These are phyloP conservation scores for Silvanus unidentatus DNA, from an alignment of 2,888 invertebrate genomes.

Conservation along the genomic window DNA sequence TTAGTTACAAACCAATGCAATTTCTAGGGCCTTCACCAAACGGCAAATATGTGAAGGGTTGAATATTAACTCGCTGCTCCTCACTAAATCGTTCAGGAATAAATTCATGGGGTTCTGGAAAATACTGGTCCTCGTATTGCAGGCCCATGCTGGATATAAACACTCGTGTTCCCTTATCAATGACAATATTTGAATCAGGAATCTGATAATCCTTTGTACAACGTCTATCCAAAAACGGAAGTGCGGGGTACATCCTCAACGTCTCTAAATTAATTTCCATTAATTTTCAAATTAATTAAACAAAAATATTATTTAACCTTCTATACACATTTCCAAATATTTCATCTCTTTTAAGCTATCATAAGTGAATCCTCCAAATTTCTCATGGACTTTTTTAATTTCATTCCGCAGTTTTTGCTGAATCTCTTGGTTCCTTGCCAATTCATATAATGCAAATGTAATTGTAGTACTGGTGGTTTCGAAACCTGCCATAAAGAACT, in stretches of 20 bases:
- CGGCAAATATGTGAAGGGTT: slow-evolving; percentile 12
- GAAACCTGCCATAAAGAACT: slow-evolving; percentile 49
- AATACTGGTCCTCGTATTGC: slow-evolving; percentile 39
- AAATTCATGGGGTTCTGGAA: slow-evolving; percentile 40
- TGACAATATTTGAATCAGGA: slow-evolving; percentile 24
- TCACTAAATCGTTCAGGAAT: slow-evolving; percentile 40
- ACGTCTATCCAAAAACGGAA: slow-evolving; percentile 30
- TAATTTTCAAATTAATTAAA: background rate
- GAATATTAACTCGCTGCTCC: slow-evolving; percentile 24
- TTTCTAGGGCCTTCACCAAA: slow-evolving; percentile 21
- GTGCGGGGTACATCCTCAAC: slow-evolving; percentile 40
- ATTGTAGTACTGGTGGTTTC: slow-evolving; percentile 48
- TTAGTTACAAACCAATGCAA: slow-evolving; percentile 21
- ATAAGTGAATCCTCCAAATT: slow-evolving; percentile 40
- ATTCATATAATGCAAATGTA: slow-evolving; percentile 41
- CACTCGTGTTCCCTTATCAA: slow-evolving; percentile 36
- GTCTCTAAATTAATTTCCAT: slow-evolving; percentile 34
- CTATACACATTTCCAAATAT: slow-evolving; percentile 46
- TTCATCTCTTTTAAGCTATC: slow-evolving; percentile 46
- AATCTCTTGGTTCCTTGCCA: slow-evolving; percentile 42
- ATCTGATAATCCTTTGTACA: slow-evolving; percentile 28
- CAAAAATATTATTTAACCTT: background rate
- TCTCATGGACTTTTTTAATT: slow-evolving; percentile 31
- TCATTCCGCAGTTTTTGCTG: slow-evolving; percentile 46
- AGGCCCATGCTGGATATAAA: slow-evolving; percentile 37